Evolutionary conservation across 1,140 invertebrate species (phyloP).

Genomic region (Brachionus asplanchnoidis): DNA sequence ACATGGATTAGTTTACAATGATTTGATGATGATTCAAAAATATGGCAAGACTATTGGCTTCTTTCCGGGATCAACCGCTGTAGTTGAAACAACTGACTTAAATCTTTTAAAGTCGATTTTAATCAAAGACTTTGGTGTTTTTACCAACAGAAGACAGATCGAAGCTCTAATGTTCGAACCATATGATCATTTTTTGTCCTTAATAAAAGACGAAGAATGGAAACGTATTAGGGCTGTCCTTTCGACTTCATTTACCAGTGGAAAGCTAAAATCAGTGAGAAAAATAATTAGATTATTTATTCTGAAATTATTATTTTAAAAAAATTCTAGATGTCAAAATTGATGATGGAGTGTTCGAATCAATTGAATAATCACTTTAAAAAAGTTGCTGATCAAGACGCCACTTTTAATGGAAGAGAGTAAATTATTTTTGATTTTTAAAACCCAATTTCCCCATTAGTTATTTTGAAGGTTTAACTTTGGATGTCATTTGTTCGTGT

Average conservation of each 20-base stretch:
- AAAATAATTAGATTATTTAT: background rate
- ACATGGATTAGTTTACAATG: slow-evolving; percentile 29
- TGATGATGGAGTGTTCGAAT: slow-evolving; percentile 29
- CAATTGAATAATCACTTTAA: background rate
- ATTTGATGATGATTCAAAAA: background rate
- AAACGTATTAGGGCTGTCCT: slow-evolving; percentile 28
- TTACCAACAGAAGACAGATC: background rate
- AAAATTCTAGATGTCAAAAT: background rate
- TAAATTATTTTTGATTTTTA: background rate
- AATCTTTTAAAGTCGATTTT: background rate
- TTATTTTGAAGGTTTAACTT: background rate
- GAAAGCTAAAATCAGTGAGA: slow-evolving; percentile 34
- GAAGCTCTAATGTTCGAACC: slow-evolving; percentile 20
- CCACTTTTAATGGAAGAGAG: background rate
- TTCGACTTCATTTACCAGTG: slow-evolving; percentile 28
- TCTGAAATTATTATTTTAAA: background rate
- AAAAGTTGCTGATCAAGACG: background rate
- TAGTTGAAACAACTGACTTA: background rate
- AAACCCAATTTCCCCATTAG: background rate
- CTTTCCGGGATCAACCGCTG: background rate
- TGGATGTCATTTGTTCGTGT: slow-evolving; percentile 23
- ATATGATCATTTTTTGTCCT: slow-evolving; percentile 2
- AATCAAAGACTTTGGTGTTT: slow-evolving; percentile 37
- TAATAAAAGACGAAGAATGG: slow-evolving; percentile 39
- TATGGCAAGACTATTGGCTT: slow-evolving; percentile 13